These are phyloP conservation scores for Digitonthophagus gazella DNA, from an alignment of 2,888 invertebrate species.

Conservation along the genomic window DNA sequence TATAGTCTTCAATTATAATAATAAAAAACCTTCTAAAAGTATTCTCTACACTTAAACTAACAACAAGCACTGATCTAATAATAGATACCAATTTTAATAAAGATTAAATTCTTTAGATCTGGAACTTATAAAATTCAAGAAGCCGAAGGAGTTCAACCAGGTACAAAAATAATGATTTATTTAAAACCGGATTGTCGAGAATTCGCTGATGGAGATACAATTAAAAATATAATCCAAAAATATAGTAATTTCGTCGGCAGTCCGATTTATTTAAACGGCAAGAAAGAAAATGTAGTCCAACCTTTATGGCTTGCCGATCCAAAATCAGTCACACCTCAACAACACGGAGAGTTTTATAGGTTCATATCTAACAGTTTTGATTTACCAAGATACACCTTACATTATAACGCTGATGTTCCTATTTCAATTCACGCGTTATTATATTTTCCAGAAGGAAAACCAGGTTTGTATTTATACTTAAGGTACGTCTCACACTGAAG, in stretches of 20 bases:
- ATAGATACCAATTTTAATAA: neutral
- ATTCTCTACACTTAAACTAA: no score
- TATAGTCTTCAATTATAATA: no score
- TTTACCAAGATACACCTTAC: conserved; percentile 82
- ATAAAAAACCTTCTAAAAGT: no score
- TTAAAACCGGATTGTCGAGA: conserved; percentile 85
- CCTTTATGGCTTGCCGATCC: conserved; percentile 93
- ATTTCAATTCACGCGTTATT: conserved; percentile 86
- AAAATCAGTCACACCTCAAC: conserved; percentile 78
- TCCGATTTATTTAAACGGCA: conserved; percentile 88
- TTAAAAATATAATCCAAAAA: conserved; percentile 85
- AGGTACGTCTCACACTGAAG: no score
- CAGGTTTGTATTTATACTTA: conserved; percentile 38
- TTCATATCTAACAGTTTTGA: conserved; percentile 86
- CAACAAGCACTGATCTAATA: no score
- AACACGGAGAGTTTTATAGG: conserved; percentile 91
- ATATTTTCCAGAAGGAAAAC: conserved; percentile 87
- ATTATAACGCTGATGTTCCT: conserved; percentile 92
- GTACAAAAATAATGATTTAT: conserved; percentile 91
- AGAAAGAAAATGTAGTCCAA: conserved; percentile 83
- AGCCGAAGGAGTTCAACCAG: conserved; percentile 78
- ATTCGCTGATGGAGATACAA: conserved; percentile 81
- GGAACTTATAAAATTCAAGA: conserved; percentile 88
- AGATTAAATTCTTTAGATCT: conserved; percentile 39
- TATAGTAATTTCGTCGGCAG: conserved; percentile 97